phyloP scores from a whole-genome alignment of 2,113 vertebrate genomes.

The Myotis lucifugus region DNA sequence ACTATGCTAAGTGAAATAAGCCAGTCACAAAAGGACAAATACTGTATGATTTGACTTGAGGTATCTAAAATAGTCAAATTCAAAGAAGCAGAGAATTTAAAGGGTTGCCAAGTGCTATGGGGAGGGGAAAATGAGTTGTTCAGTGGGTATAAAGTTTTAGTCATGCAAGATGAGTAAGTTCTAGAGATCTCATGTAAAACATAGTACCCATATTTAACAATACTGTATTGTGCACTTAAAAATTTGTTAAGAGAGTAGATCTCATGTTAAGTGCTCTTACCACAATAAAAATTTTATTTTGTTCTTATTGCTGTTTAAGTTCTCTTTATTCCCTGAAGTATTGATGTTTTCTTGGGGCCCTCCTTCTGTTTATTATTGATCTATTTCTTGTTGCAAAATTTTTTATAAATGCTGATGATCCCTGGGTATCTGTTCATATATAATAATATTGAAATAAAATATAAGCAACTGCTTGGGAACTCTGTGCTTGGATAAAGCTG shows the following conservation, averaged over 20 bases:
- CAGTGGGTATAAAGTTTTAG: not conserved
- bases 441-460: not conserved
- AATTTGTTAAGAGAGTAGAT: not conserved
- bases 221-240: not conserved
- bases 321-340: not conserved
- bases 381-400: not conserved
- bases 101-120: not conserved
- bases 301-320: not conserved
- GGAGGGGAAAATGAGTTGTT: not conserved
- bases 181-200: not conserved
- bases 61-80: not conserved
- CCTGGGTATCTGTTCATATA: not conserved
- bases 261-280: not conserved
- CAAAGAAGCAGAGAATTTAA: not conserved
- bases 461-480: not conserved
- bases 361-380: constrained; percentile 20
- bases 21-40: not conserved
- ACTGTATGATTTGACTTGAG: not conserved
- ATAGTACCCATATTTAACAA: not conserved
- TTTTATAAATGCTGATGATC: not conserved
- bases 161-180: not conserved
- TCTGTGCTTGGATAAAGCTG: not conserved
- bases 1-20: not conserved
- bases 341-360: not conserved
- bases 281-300: not conserved